A percentile compares a stretch with the other conserved stretches of the same genome.
phyloP scores from a whole-genome alignment of 2,888 invertebrate genomes.

The Rhaphigaster nebulosa region DNA sequence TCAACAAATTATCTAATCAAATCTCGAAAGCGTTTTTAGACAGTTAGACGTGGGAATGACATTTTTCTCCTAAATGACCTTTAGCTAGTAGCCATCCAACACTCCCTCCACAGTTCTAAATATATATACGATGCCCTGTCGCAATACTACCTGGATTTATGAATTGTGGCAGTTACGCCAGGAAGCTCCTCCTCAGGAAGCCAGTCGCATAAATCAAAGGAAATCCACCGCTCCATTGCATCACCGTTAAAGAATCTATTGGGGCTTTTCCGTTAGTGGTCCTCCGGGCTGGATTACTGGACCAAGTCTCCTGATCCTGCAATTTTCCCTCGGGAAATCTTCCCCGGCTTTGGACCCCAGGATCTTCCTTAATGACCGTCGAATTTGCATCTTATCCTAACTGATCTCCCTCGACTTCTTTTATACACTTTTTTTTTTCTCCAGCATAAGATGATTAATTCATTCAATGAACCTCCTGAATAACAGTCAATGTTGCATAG shows the following conservation, averaged over 20 bases:
- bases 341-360: constrained; percentile 10
- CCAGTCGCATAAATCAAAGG: constrained; percentile 2
- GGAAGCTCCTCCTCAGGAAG: constrained; percentile 11
- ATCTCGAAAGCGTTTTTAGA: not conserved
- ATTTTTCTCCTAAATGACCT: not conserved
- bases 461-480: not conserved
- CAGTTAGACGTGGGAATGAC: not conserved
- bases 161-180: not conserved
- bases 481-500: not conserved
- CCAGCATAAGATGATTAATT: not conserved
- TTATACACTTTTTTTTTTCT: not conserved
- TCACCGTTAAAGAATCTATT: constrained; percentile 35
- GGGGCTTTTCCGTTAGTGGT: constrained; percentile 27
- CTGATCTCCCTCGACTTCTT: constrained; percentile 4
- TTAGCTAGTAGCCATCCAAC: not conserved
- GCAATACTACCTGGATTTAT: constrained; percentile 19
- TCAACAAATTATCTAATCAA: not conserved
- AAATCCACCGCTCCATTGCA: constrained; percentile 23
- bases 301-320: constrained; percentile 25
- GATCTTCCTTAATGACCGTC: constrained; percentile 38
- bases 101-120: not conserved
- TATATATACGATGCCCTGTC: not conserved
- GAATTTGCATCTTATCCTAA: constrained; percentile 29
- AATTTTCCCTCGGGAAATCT: constrained; percentile 46
- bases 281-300: constrained; percentile 43